These are phyloP conservation scores for Alexandromys oeconomus DNA, from an alignment of 2,797 vertebrate species.

Conservation along the genomic window DNA sequence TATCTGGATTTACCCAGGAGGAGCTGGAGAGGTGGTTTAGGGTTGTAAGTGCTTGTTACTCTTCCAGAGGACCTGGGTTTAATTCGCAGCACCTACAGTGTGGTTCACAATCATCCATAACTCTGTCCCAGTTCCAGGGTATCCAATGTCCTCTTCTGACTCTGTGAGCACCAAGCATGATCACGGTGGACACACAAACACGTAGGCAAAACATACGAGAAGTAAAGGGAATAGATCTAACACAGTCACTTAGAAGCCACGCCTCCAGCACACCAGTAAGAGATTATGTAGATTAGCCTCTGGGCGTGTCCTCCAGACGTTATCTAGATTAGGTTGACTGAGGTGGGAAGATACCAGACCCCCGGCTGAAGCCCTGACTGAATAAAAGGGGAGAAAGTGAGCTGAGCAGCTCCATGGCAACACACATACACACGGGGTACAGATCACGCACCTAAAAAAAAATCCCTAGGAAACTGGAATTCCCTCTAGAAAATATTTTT, in stretches of 20 bases:
- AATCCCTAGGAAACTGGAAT: conserved; percentile 41
- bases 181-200: not conserved
- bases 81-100: not conserved
- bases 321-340: not conserved
- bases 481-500: conserved; percentile 55
- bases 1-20: not conserved
- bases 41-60: not conserved
- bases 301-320: too few species aligned
- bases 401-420: not conserved
- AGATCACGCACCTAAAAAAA: not conserved
- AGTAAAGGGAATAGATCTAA: not conserved
- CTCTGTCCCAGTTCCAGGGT: not conserved
- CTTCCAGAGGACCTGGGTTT: not conserved
- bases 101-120: not conserved
- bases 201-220: not conserved
- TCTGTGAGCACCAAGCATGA: not conserved
- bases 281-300: too few species aligned
- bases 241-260: too few species aligned
- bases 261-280: not conserved
- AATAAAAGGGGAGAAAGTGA: not conserved
- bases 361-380: not conserved
- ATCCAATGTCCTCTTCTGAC: not conserved
- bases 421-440: not conserved
- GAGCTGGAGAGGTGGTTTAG: not conserved
- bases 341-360: not conserved